Evolutionary conservation across 2,888 invertebrate genomes (phyloP).

Genomic region (Drosophila merina): DNA sequence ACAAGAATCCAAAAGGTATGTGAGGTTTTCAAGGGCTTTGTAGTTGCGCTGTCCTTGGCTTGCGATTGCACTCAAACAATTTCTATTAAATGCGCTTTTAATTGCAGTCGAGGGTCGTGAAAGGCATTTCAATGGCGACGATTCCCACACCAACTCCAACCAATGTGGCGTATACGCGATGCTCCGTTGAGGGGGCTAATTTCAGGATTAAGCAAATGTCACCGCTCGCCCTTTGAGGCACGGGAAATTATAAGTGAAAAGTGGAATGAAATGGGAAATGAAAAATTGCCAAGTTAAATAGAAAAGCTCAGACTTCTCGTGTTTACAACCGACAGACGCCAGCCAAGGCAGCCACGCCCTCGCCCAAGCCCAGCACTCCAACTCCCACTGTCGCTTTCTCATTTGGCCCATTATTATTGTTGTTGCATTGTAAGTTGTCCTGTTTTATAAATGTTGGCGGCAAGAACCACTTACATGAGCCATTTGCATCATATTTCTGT

Average conservation of each 20-base stretch:
- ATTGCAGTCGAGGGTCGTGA: conserved; percentile 40
- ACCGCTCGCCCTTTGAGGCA: conserved; percentile 15
- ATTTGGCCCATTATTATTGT: conserved; percentile 21
- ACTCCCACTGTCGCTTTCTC: conserved; percentile 11
- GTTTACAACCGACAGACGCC: conserved; percentile 31
- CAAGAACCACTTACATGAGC: conserved; percentile 80
- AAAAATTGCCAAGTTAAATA: conserved; percentile 60
- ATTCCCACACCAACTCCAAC: conserved; percentile 14
- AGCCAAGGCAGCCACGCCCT: conserved; percentile 7
- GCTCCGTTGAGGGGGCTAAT: conserved; percentile 47
- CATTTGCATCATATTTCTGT: conserved; percentile 82
- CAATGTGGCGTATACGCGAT: conserved; percentile 54
- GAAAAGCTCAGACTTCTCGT: conserved; percentile 36
- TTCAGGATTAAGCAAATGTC: conserved; percentile 32
- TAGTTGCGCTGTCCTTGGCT: conserved; percentile 40
- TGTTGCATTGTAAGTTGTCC: conserved; percentile 63
- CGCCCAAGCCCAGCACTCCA: conserved; percentile 20
- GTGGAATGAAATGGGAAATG: conserved; percentile 49
- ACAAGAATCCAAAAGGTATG: conserved; percentile 24
- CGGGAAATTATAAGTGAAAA: conserved; percentile 34
- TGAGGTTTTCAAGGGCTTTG: conserved; percentile 29
- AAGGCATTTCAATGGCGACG: conserved; percentile 47
- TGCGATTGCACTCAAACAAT: conserved; percentile 57
- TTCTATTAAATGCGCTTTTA: conserved; percentile 68
- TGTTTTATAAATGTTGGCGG: conserved; percentile 67